Evolutionary conservation across 2,113 vertebrate species (phyloP).

Genomic region (Mystacornis crossleyi): DNA sequence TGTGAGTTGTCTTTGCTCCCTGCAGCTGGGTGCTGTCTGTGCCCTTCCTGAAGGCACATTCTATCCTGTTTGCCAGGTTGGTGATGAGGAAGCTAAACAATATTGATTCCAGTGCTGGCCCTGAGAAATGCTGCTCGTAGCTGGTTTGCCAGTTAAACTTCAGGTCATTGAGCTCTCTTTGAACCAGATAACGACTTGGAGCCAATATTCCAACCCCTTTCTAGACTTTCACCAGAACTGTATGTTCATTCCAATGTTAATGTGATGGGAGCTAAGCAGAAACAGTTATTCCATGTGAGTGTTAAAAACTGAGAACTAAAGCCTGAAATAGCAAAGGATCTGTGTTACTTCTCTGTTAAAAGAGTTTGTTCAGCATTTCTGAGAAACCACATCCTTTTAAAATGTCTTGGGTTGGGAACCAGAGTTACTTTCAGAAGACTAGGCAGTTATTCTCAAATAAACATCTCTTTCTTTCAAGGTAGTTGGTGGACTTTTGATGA

Average conservation of each 20-base stretch:
- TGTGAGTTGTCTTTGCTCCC: background rate
- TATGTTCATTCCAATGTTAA: background rate
- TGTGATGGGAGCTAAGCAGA: background rate
- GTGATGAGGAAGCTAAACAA: background rate
- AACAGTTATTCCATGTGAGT: background rate
- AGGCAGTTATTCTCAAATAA: background rate
- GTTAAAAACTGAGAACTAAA: background rate
- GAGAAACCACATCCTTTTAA: conserved; percentile 48
- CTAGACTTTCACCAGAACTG: background rate
- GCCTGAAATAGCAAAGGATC: background rate
- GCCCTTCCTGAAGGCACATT: background rate
- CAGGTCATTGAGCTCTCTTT: background rate
- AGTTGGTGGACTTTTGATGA: background rate
- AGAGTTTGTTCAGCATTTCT: conserved; percentile 22
- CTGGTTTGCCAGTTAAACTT: background rate
- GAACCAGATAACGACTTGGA: background rate
- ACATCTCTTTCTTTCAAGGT: background rate
- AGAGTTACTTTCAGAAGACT: background rate
- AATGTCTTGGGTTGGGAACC: background rate
- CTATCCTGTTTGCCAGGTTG: background rate
- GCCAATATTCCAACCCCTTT: background rate
- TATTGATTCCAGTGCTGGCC: background rate
- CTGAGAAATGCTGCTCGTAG: rapidly evolving
- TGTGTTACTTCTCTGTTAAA: background rate
- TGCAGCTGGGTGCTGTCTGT: background rate